phyloP scores from a whole-genome alignment of 2,113 vertebrate species.

The Choloepus hoffmanni region DNA sequence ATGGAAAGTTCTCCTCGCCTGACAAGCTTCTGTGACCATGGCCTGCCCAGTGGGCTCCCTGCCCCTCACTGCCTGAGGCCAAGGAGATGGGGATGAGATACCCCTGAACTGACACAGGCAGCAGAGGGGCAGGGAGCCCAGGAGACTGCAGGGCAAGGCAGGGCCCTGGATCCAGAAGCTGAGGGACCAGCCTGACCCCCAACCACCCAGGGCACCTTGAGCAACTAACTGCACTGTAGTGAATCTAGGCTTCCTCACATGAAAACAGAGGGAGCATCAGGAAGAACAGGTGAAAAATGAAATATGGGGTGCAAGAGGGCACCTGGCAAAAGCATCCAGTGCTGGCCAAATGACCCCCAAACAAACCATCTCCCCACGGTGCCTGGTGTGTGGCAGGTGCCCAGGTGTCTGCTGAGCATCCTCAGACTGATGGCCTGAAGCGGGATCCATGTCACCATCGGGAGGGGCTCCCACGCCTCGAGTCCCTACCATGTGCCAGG shows the following conservation, averaged over 20 bases:
- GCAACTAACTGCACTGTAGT: neutral
- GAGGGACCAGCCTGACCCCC: neutral
- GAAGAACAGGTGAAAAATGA: neutral
- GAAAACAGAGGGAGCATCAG: conserved; percentile 37
- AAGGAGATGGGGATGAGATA: neutral
- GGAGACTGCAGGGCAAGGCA: neutral
- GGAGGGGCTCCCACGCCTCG: neutral
- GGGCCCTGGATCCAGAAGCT: neutral
- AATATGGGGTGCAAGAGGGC: neutral
- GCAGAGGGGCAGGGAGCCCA: neutral
- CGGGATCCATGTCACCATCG: neutral
- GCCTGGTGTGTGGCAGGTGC: neutral
- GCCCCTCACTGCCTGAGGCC: neutral
- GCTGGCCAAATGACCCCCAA: neutral
- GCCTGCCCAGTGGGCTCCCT: neutral
- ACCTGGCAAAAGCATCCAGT: neutral
- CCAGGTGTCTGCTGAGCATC: neutral
- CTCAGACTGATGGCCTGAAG: neutral
- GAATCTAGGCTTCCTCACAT: conserved; percentile 43
- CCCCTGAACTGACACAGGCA: neutral
- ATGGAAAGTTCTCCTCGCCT: neutral
- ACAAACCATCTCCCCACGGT: neutral
- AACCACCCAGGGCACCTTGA: neutral
- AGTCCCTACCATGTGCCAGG: neutral
- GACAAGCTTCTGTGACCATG: neutral